A percentile compares a stretch with the other conserved stretches of the same genome.
phyloP scores from a whole-genome alignment of 2,797 vertebrate species.

The Gephyroberyx darwinii region DNA sequence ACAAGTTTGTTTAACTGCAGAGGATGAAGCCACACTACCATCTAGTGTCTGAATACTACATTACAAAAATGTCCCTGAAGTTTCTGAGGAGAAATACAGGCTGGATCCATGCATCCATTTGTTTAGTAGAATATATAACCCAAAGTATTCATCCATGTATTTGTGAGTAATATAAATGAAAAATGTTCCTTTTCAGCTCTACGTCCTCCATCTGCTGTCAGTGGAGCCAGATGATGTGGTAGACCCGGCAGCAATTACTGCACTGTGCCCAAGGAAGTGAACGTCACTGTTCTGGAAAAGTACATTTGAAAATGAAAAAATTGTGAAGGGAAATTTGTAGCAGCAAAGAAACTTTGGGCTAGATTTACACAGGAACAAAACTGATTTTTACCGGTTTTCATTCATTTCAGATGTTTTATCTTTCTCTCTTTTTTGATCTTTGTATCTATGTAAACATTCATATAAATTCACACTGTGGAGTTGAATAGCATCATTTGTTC shows the following conservation, averaged over 20 bases:
- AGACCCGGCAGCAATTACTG: too few relatives aligned
- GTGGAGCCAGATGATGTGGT: background rate
- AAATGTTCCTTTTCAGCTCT: background rate
- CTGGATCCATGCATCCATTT: too few relatives aligned
- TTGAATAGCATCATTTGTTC: too few relatives aligned
- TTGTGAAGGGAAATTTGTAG: background rate
- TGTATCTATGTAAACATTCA: too few relatives aligned
- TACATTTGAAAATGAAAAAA: background rate
- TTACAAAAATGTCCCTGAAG: background rate
- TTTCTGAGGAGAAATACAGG: too few relatives aligned
- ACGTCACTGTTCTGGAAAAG: background rate
- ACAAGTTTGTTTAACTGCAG: background rate
- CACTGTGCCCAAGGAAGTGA: too few relatives aligned
- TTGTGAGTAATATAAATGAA: too few relatives aligned
- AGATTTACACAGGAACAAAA: background rate
- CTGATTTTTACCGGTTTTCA: background rate
- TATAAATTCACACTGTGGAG: too few relatives aligned
- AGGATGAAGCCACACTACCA: slow-evolving; percentile 29
- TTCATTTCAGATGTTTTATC: background rate
- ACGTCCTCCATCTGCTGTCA: background rate
- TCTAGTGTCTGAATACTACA: slow-evolving; percentile 46
- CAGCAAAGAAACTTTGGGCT: background rate
- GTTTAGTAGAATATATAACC: too few relatives aligned
- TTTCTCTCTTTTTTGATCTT: too few relatives aligned
- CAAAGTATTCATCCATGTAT: too few relatives aligned